Conservation (phyloP, 2,113 vertebrate species). For the Triplophysa siluroides region DNA sequence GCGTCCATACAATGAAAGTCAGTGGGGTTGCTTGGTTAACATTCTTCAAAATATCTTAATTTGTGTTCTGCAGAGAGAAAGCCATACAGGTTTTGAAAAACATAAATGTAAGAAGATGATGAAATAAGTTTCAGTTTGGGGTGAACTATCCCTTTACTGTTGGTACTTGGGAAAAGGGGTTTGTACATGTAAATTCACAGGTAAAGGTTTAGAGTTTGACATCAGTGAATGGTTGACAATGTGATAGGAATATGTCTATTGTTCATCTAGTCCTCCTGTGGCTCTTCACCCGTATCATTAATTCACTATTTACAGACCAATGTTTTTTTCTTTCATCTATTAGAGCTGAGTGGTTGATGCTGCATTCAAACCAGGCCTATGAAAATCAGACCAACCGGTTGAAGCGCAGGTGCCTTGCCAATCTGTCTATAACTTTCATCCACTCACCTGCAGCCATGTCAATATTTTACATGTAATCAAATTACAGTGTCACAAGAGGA, state of each 20-base stretch:
- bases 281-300: neutral
- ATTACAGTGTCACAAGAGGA: neutral
- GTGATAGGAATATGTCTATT: neutral
- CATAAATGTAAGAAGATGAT: too few relatives aligned
- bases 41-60: too few relatives aligned
- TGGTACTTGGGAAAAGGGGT: too few relatives aligned
- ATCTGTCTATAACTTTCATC: neutral
- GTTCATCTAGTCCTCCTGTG: neutral
- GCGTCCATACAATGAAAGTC: too few relatives aligned
- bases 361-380: neutral
- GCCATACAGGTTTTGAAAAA: too few relatives aligned
- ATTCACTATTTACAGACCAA: neutral
- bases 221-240: too few relatives aligned
- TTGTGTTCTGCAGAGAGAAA: too few relatives aligned
- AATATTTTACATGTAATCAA: constrained; percentile 26
- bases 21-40: too few relatives aligned
- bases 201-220: neutral
- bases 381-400: constrained; percentile 13
- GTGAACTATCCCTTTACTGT: too few relatives aligned
- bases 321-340: neutral
- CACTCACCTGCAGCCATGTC: constrained; percentile 2
- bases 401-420: neutral
- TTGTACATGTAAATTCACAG: neutral
- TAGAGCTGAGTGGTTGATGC: neutral
- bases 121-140: too few relatives aligned